Percentiles rank a stretch among this genome's conserved stretches.
phyloP scores from a whole-genome alignment of 2,113 vertebrate species.

The Coturnix japonica region DNA sequence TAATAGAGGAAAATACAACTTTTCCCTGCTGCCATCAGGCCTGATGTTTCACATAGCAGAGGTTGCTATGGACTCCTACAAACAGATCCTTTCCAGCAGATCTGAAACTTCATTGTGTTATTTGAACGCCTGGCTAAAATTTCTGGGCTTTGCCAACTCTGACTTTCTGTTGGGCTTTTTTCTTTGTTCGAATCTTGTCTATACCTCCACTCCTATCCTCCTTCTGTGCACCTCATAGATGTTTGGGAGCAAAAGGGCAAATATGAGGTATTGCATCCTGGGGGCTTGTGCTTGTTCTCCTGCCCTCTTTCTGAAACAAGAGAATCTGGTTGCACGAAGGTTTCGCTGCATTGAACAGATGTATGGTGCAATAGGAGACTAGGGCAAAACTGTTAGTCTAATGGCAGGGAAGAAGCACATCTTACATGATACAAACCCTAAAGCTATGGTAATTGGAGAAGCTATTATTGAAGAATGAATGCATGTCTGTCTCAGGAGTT shows the following conservation, averaged over 20 bases:
- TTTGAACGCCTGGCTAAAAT: neutral
- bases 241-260: neutral
- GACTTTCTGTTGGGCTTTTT: neutral
- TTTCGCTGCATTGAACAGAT: neutral
- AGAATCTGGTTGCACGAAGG: neutral
- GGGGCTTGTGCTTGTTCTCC: neutral
- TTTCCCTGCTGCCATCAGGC: neutral
- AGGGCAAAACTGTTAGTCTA: fast-evolving
- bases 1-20: neutral
- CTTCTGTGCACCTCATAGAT: neutral
- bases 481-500: neutral
- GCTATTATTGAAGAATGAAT: neutral
- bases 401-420: neutral
- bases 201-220: neutral
- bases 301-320: neutral
- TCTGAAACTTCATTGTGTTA: neutral
- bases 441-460: neutral
- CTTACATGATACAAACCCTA: neutral
- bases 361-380: neutral
- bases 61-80: neutral
- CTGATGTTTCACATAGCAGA: neutral
- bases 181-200: neutral
- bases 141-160: neutral
- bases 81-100: neutral
- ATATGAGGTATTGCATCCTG: neutral